Base-by-base conservation (phyloP, 1,140 invertebrate genomes). In the Papilio glaucus region DNA sequence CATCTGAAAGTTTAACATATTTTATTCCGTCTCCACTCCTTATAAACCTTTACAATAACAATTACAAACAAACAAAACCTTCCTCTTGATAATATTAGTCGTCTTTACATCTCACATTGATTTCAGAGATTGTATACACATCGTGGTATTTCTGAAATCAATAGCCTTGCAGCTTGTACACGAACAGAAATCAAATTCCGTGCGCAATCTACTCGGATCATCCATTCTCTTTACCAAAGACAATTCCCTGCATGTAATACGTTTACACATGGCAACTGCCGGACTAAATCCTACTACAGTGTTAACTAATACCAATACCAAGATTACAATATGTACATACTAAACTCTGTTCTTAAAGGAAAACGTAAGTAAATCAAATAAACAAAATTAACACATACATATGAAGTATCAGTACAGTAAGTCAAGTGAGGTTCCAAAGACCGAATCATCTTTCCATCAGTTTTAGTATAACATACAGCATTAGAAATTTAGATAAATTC, bases 211-310 rank as follows among this genome's bases (percentile, higher is more conserved):
- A 57, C 8, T 24, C 49, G 49, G 49, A 57, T 57, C 49, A 57
- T 57, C 21, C 49, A 57, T 57, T 57, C 49, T 21, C 49, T 57
- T 57, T 57, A 57, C 24, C 49, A 57, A 57, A 57, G 49, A 57
- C 49, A 57, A 57, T 57, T 24, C 21, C 49, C n/a, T n/a, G 21
- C 49, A 57, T 57, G 49, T 57, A 21, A 57, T 57, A 57, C 24
- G 24, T 57, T 57, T 57, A 57, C 49, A 57, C 21, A 18, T 49
- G 15, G 49, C 21, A 57, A 57, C 12, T 12, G 49, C 49, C 10
- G 49, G 21, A 57, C 49, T 57, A 57, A 57, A 57, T 57, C 49
- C 49, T 57, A 57, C 49, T 57, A 57, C 18, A 57, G 49, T 57
- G 21, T 57, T 57, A 57, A 57, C 49, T 24, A 57, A 57, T 24